These are phyloP conservation scores for Andinoacara biseriatus DNA, from an alignment of 2,113 vertebrate genomes.

Conservation along the genomic window DNA sequence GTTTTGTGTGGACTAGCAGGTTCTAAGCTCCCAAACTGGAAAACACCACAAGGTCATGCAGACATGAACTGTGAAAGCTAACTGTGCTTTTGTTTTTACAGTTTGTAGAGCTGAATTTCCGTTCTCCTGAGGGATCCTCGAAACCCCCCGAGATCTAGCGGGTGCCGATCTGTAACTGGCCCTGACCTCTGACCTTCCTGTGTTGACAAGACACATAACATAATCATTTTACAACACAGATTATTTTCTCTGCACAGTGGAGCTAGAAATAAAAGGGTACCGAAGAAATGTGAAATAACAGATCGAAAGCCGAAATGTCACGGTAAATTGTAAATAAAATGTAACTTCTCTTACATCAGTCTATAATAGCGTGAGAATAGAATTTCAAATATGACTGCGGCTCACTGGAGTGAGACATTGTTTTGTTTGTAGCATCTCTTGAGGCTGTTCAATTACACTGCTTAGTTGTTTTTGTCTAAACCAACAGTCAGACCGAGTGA, in stretches of 20 bases:
- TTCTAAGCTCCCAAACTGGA: neutral
- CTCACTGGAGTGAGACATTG: constrained; percentile 67
- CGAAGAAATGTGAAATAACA: constrained; percentile 32
- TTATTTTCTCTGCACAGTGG: neutral
- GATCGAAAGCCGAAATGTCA: constrained; percentile 61
- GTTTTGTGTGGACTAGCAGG: constrained; percentile 1
- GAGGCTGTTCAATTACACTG: constrained; percentile 68
- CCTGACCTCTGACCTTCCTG: neutral
- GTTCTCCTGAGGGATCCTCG: neutral
- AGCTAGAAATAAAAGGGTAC: neutral
- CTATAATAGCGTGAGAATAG: constrained; percentile 49
- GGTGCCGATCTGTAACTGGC: neutral
- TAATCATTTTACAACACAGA: constrained; percentile 6
- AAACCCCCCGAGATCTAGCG: neutral
- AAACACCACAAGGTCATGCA: constrained; percentile 11
- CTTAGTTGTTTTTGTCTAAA: constrained; percentile 65
- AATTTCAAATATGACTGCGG: constrained; percentile 64
- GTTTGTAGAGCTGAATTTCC: neutral
- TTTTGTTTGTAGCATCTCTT: constrained; percentile 67
- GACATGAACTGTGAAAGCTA: neutral
- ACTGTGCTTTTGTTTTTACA: neutral
- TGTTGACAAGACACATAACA: neutral
- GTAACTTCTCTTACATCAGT: constrained; percentile 34
- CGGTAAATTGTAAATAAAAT: constrained; percentile 54
- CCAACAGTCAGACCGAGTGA: constrained; percentile 52